Conservation (phyloP, 2,888 invertebrate genomes). For the Cyclophora albipunctata region DNA sequence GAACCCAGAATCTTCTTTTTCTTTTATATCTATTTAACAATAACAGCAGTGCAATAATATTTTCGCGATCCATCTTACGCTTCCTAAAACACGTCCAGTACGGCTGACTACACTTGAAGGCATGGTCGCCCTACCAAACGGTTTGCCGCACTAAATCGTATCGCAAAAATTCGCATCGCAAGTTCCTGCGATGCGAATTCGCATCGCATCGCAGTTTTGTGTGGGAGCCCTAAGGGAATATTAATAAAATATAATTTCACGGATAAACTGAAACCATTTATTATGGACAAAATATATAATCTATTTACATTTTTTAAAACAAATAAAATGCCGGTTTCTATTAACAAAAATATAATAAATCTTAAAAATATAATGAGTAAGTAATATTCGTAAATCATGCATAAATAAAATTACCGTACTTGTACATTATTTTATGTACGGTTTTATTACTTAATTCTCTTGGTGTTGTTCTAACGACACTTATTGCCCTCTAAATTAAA, state of each 20-base stretch:
- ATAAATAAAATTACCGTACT: constrained; percentile 32
- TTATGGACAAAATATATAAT: constrained; percentile 74
- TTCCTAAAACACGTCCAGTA: too few species aligned
- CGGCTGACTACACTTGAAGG: too few species aligned
- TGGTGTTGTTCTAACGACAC: constrained; percentile 9
- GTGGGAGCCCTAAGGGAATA: too few species aligned
- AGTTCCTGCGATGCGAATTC: too few species aligned
- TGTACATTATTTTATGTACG: constrained; percentile 42
- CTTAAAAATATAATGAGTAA: constrained; percentile 64
- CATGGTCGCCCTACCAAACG: too few species aligned
- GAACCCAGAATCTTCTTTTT: too few species aligned
- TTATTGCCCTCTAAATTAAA: constrained; percentile 4
- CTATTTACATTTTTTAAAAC: constrained; percentile 68
- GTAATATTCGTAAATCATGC: constrained; percentile 49
- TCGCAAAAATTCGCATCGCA: too few species aligned
- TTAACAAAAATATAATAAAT: constrained; percentile 52
- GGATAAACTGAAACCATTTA: constrained; percentile 32
- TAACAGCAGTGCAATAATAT: too few species aligned
- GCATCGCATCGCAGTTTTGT: too few species aligned
- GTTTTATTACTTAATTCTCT: constrained; percentile 15
- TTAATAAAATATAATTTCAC: neutral
- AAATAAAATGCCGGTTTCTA: constrained; percentile 64
- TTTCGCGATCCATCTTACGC: too few species aligned
- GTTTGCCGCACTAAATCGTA: too few species aligned
- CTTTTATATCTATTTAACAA: too few species aligned